A percentile compares a stretch with the other conserved stretches of the same genome.
These are phyloP conservation scores for Ochotona curzoniae DNA, from an alignment of 2,113 vertebrate species.

Conservation along the genomic window DNA sequence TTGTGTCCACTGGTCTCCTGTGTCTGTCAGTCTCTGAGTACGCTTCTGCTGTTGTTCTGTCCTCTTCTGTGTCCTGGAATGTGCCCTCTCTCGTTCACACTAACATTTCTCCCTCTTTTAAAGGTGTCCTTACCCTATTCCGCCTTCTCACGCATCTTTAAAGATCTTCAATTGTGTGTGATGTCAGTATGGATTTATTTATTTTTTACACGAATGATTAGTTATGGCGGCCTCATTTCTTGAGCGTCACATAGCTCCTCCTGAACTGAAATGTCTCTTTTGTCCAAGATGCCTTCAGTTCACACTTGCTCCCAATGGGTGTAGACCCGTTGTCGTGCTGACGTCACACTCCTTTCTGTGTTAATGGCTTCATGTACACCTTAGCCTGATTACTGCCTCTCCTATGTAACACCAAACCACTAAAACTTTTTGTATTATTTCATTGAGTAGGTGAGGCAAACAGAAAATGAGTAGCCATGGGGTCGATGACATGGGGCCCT, in stretches of 20 bases:
- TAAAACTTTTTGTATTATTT: too few relatives aligned
- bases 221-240: too few relatives aligned
- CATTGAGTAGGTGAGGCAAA: not conserved
- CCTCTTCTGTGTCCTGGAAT: too few relatives aligned
- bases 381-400: not conserved
- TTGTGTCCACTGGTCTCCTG: too few relatives aligned
- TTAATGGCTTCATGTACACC: not conserved
- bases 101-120: too few relatives aligned
- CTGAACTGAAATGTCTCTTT: not conserved
- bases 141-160: not conserved
- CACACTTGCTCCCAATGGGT: accelerated
- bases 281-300: accelerated
- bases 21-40: too few relatives aligned
- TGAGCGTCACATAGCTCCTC: accelerated
- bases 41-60: too few relatives aligned
- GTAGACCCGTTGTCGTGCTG: accelerated
- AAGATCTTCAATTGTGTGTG: not conserved
- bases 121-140: too few relatives aligned
- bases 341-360: accelerated
- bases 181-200: not conserved
- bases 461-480: too few relatives aligned
- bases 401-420: too few relatives aligned
- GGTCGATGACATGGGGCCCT: too few relatives aligned
- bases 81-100: too few relatives aligned
- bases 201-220: not conserved